These are phyloP conservation scores for Haliaeetus leucogaster DNA, from an alignment of 2,113 vertebrate species.

Conservation along the genomic window DNA sequence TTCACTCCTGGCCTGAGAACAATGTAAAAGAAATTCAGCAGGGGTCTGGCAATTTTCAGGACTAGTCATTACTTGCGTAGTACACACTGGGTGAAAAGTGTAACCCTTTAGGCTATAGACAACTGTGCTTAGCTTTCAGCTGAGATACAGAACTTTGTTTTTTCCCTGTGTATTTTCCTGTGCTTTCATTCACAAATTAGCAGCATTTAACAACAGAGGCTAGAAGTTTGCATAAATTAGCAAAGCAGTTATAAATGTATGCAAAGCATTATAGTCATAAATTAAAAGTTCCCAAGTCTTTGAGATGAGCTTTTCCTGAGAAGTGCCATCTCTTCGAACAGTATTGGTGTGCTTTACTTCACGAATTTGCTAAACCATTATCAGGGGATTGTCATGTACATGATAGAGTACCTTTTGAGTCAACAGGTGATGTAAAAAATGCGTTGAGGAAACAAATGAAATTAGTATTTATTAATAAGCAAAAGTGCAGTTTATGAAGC, in stretches of 20 bases:
- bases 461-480: conserved; percentile 65
- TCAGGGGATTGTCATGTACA: background rate
- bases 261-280: conserved; percentile 16
- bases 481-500: conserved; percentile 15
- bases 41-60: background rate
- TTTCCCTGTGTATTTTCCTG: background rate
- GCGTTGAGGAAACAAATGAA: conserved; percentile 42
- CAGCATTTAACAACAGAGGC: background rate
- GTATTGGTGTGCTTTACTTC: background rate
- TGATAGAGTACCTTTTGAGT: conserved; percentile 30
- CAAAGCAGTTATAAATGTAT: conserved; percentile 15
- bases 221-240: background rate
- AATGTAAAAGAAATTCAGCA: conserved; percentile 34
- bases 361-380: background rate
- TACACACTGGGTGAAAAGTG: background rate
- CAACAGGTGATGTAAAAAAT: conserved; percentile 44
- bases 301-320: conserved; percentile 18
- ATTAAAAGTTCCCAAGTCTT: conserved; percentile 38
- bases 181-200: conserved; percentile 1
- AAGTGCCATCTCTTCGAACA: background rate
- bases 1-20: background rate
- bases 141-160: background rate
- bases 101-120: background rate
- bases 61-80: conserved; percentile 25
- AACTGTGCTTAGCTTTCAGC: background rate